Evolutionary conservation across 1,140 invertebrate genomes (phyloP).

Genomic region (Hermetia illucens): DNA sequence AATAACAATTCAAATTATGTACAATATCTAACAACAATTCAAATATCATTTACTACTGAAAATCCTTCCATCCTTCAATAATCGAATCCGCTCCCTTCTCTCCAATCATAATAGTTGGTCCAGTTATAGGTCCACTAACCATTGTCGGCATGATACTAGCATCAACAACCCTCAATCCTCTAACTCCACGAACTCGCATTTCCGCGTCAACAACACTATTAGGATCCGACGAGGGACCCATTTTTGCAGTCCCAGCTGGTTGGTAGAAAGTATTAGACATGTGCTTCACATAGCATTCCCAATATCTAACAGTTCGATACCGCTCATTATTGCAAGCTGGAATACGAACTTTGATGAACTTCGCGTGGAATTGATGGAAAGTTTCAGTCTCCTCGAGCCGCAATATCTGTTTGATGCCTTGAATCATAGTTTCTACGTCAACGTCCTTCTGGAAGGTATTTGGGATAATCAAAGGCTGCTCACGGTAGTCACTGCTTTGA

Average conservation of each 20-base stretch:
- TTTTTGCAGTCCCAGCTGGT: slow-evolving; percentile 39
- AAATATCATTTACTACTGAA: too few species aligned
- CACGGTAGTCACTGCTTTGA: slow-evolving; percentile 36
- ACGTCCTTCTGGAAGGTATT: slow-evolving; percentile 38
- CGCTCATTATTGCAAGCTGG: slow-evolving; percentile 31
- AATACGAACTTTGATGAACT: slow-evolving; percentile 20
- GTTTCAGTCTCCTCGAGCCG: slow-evolving; percentile 22
- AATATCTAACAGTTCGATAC: slow-evolving; percentile 35
- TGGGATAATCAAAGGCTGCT: slow-evolving; percentile 46
- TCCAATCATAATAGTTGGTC: slow-evolving; percentile 37
- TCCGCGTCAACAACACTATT: slow-evolving; percentile 33
- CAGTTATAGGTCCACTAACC: slow-evolving; percentile 15
- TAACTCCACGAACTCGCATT: slow-evolving; percentile 28
- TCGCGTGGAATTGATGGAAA: slow-evolving; percentile 21
- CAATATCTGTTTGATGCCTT: slow-evolving; percentile 29
- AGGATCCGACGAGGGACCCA: slow-evolving; percentile 34
- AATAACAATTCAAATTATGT: too few species aligned
- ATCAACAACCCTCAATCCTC: slow-evolving; percentile 16
- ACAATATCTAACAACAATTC: too few species aligned
- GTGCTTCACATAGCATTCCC: slow-evolving; percentile 39
- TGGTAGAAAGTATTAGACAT: slow-evolving; percentile 37
- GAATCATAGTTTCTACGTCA: slow-evolving; percentile 30
- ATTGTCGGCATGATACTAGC: slow-evolving; percentile 16
- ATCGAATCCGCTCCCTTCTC: slow-evolving; percentile 50
- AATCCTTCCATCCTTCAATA: slow-evolving; percentile 32